phyloP scores from a whole-genome alignment of 1,140 invertebrate genomes.

The Platyscapa corneri region DNA sequence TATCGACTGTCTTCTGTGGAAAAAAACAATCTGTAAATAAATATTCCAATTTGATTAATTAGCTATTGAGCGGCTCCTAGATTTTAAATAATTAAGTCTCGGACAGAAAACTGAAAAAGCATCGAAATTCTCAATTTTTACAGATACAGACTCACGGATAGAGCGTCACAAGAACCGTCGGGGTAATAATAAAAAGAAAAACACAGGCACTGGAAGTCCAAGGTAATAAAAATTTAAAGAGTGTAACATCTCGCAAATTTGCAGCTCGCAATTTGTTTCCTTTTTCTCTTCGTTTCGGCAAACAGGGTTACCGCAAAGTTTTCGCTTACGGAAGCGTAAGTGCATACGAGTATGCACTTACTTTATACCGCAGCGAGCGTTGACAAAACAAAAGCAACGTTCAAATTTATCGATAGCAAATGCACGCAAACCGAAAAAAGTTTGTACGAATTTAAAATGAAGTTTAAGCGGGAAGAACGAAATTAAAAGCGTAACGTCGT shows the following conservation, averaged over 20 bases:
- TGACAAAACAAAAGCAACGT: background rate
- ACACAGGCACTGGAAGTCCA: background rate
- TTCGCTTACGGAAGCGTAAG: background rate
- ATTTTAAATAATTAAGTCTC: background rate
- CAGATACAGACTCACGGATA: background rate
- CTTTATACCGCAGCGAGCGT: background rate
- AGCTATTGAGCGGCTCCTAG: background rate
- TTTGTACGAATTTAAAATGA: background rate
- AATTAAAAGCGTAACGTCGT: background rate
- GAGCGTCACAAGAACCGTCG: background rate
- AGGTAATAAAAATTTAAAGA: background rate
- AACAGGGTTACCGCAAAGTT: background rate
- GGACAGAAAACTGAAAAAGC: background rate
- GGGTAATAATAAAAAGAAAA: background rate
- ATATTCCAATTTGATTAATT: too few relatives aligned
- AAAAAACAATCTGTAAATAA: too few relatives aligned
- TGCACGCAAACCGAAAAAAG: background rate
- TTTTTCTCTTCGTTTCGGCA: too few relatives aligned
- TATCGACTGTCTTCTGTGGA: too few relatives aligned
- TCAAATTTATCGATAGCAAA: background rate
- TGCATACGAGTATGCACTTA: background rate
- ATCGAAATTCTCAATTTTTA: background rate
- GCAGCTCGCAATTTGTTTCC: background rate
- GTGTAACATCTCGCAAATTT: background rate
- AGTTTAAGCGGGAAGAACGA: background rate